Base-by-base conservation (phyloP, 1,140 invertebrate genomes). In the Drosophila pallidifrons region DNA sequence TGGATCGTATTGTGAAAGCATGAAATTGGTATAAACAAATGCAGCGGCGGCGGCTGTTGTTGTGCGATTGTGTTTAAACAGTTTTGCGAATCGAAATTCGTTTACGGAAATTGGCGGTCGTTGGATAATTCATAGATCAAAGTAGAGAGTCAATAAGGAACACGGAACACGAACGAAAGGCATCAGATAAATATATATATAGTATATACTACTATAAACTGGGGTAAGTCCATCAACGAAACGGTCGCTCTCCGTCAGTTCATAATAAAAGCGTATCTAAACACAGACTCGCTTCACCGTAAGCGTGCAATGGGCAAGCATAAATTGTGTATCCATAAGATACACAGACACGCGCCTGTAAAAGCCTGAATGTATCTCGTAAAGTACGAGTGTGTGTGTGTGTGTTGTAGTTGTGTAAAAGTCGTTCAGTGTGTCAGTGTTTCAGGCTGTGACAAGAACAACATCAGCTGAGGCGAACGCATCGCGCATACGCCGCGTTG, bases 351-450 rank as follows among this genome's bases (percentile, higher is more conserved):
- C 49, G 63, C 63, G 60, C 65, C 47, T 77, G 64, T 67, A 28
- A 46, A 47, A 70, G 54, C 35, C 58, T 46, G 52, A 69, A n/a
- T 49, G 45, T 67, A 32, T 35, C 30, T 55, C 2, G 20, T 4
- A 25, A 25, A 25, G 20, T 25, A 25, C 20, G 3, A 25, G 20
- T 38, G 32, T 16, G 47, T 43, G 47, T 68, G 60, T 66, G 68
- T 46, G 73, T 71, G 38, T 38, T 32, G 32, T 32, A 32, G 32
- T 32, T 41, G 41, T 43, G 41, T 43, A 64, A 88, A 88, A 89
- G 66, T 89, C 86, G 86, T 89, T 89, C 81, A 89, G 81, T 89
- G 85, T 89, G 85, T 89, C 85, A 89, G 86, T 88, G 80, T 88
- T 80, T 77, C 82, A 87, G 79, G 77, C 82, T 65, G 59, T 13